Conservation (phyloP, 2,888 invertebrate species). For the Perizoma flavofasciatum region DNA sequence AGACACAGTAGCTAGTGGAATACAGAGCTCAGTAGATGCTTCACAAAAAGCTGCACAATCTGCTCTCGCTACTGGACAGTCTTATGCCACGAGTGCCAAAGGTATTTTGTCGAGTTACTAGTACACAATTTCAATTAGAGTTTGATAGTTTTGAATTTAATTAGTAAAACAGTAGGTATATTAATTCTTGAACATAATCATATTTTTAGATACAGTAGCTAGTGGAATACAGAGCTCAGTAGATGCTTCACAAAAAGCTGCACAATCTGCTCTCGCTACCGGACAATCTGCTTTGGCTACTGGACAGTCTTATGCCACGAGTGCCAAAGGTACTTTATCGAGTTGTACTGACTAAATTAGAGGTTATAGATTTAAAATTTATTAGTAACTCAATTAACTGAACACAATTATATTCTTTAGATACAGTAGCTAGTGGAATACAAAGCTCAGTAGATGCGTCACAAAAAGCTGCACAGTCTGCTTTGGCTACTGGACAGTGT, state of each 20-base stretch:
- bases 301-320: constrained; percentile 42
- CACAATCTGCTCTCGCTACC: constrained; percentile 50
- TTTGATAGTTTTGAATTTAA: too few relatives aligned
- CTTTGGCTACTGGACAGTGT: constrained; percentile 52
- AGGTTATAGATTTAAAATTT: constrained; percentile 9
- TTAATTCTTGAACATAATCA: neutral
- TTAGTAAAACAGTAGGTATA: too few relatives aligned
- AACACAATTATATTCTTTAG: constrained; percentile 48
- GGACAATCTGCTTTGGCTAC: constrained; percentile 41
- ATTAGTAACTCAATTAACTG: too few relatives aligned
- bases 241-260: constrained; percentile 54
- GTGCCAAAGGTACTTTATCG: constrained; percentile 48
- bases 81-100: constrained; percentile 56
- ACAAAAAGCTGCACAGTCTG: constrained; percentile 57
- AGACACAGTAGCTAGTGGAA: constrained; percentile 61
- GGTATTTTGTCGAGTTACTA: constrained; percentile 30
- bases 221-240: constrained; percentile 48
- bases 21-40: constrained; percentile 54
- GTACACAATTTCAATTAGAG: too few relatives aligned
- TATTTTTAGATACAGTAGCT: constrained; percentile 60
- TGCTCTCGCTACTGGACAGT: constrained; percentile 53
- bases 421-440: constrained; percentile 57
- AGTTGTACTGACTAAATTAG: too few relatives aligned
- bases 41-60: constrained; percentile 59
- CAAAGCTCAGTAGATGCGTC: constrained; percentile 56